A percentile compares a stretch with the other conserved stretches of the same genome.
Conservation (phyloP, 1,140 invertebrate genomes). For the Grapholita molesta region DNA sequence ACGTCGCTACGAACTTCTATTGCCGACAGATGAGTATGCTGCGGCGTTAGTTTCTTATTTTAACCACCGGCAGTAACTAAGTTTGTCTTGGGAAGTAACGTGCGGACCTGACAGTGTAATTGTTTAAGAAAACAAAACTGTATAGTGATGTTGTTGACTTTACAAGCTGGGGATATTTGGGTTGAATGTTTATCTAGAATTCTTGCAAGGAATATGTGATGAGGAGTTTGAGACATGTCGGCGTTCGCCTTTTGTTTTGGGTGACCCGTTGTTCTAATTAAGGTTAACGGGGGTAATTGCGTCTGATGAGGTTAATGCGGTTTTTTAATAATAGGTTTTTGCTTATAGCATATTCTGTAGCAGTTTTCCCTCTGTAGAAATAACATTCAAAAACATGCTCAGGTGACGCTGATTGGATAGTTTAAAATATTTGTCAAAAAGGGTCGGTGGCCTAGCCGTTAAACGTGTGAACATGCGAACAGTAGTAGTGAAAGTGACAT, state of each 20-base stretch:
- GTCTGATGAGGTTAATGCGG: too few species aligned
- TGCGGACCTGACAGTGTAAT: not conserved
- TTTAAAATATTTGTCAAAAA: too few species aligned
- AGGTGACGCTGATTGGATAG: too few species aligned
- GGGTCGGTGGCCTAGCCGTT: too few species aligned
- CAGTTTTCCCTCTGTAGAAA: too few species aligned
- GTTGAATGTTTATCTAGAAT: not conserved
- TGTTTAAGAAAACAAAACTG: conserved; percentile 9
- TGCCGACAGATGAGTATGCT: not conserved
- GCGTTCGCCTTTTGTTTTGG: not conserved
- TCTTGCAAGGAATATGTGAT: not conserved
- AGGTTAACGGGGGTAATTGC: too few species aligned
- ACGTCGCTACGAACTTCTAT: not conserved
- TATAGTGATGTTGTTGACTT: not conserved
- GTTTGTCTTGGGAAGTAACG: not conserved
- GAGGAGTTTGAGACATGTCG: not conserved
- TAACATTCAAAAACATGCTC: too few species aligned
- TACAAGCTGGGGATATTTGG: not conserved
- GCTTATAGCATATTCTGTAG: too few species aligned
- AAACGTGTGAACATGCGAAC: too few species aligned
- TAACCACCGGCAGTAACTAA: not conserved
- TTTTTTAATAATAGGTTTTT: too few species aligned
- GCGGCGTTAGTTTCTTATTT: not conserved
- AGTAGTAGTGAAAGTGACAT: too few species aligned
- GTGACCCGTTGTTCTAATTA: not conserved